A percentile compares a stretch with the other conserved stretches of the same genome.
Evolutionary conservation across 2,888 invertebrate species (phyloP).

Genomic region (Leucophenga montana): DNA sequence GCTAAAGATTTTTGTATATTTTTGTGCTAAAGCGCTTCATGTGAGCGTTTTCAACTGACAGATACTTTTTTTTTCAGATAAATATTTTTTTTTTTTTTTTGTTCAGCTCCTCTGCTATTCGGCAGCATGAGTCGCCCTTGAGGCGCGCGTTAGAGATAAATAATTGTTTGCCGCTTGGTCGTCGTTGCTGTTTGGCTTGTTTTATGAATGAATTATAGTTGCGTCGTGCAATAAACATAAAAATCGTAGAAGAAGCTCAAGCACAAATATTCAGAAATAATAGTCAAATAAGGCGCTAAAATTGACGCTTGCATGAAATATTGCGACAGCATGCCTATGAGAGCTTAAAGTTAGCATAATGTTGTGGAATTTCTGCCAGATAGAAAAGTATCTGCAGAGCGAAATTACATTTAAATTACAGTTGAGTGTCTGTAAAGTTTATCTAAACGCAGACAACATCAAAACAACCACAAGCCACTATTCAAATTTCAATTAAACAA

Average conservation of each 20-base stretch:
- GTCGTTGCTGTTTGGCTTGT: conserved; percentile 45
- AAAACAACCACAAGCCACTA: no score
- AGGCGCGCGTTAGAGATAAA: conserved; percentile 52
- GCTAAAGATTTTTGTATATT: conserved; percentile 36
- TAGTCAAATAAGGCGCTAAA: conserved; percentile 4
- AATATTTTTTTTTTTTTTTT: conserved; percentile 26
- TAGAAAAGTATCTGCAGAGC: no score
- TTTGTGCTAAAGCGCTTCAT: neutral
- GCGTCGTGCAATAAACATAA: neutral
- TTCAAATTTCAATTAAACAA: no score
- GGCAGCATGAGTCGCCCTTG: conserved; percentile 29
- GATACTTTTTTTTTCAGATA: neutral
- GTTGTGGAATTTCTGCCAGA: no score
- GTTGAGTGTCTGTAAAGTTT: no score
- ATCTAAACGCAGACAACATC: no score
- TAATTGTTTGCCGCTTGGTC: conserved; percentile 52
- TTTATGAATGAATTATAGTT: conserved; percentile 19
- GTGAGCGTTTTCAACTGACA: neutral
- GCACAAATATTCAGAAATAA: neutral
- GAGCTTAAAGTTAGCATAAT: no score
- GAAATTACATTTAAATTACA: no score
- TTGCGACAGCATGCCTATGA: no score
- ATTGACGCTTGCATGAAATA: neutral
- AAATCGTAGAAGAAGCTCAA: no score
- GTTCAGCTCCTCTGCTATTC: no score